Conservation (phyloP, 2,888 invertebrate genomes). For the Bursaphelenchus okinawaensis region DNA sequence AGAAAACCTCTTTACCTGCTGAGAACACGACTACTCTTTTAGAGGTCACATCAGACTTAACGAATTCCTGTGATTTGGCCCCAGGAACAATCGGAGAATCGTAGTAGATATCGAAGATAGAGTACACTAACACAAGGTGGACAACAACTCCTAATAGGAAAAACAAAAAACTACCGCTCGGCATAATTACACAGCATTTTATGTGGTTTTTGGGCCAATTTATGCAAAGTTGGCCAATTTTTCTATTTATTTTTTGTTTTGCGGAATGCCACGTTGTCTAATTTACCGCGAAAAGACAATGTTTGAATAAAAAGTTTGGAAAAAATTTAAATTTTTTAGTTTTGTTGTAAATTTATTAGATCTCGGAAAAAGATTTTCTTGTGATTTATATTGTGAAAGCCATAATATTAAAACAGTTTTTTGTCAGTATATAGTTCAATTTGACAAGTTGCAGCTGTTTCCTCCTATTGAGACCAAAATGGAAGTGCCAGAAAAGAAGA, state of each 20-base stretch:
- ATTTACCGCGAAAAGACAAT: too few species aligned
- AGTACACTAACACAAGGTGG: slow-evolving; percentile 67
- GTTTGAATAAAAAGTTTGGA: not conserved
- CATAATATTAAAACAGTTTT: too few species aligned
- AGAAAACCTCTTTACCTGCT: slow-evolving; percentile 67
- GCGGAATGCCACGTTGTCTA: not conserved
- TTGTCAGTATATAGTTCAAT: too few species aligned
- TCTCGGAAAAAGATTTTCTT: too few species aligned
- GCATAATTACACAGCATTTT: not conserved
- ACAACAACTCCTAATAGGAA: slow-evolving; percentile 39
- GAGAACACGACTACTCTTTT: slow-evolving; percentile 79
- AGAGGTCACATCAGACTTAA: slow-evolving; percentile 62
- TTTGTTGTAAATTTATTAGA: too few species aligned
- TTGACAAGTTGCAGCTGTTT: too few species aligned
- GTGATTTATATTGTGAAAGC: too few species aligned
- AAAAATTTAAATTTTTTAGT: not conserved
- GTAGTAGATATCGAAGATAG: slow-evolving; percentile 87
- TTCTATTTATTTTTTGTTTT: not conserved
- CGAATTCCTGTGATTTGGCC: slow-evolving; percentile 60
- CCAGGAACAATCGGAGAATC: slow-evolving; percentile 78
- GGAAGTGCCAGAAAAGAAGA: slow-evolving; percentile 11
- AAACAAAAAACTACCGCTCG: slow-evolving; percentile 9
- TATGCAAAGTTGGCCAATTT: too few species aligned
- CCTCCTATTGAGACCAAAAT: too few species aligned
- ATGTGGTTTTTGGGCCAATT: too few species aligned